Evolutionary conservation across 2,888 invertebrate genomes (phyloP), one percentile per base, ranked within the genome.

Genomic region (Aphodius sticticus): DNA sequence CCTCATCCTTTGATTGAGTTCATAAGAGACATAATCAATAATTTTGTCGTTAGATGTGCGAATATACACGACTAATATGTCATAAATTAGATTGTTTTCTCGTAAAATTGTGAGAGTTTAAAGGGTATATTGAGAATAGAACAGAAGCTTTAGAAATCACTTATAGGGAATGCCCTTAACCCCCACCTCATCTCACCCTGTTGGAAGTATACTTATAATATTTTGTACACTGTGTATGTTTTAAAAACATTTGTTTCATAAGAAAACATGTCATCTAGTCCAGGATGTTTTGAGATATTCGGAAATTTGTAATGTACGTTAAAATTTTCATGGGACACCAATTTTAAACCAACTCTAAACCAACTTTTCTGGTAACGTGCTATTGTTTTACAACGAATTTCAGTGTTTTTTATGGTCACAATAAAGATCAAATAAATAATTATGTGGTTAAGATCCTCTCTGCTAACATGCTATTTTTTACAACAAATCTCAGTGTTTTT

Each of bases 121-220:
- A 53, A 53, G 53, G 53, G 53, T 53, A 53, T 53, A 53, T 12
- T 53, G 12, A 53, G 12, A 53, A 53, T 53, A 53, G 7, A 53
- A 2, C 53, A 53, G 53, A 53, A 53, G 70, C 35, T 35, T 74
- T 74, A 36, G 74, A 74, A n/a, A 35, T 36, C 35, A 74, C 74
- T 74, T 74, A 26, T 74, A 74, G 74, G 26, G 74, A 74, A 74
- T 74, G 74, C 16, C 74, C 74, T 53, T 53, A 53, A 53, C 53
- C 53, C 53, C 53, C 12, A 53, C 53, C 53, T 37, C 15, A 26
- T 70, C 70, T 70, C 26, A 15, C 70, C 70, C 70, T 70, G 26
- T 16, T 26, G 70, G 26, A 70, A 70, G 15, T 26, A 70, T 70
- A 12, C 26, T 9, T 70, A 16, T 70, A 70, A 16, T 26, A 70